Evolutionary conservation across 2,113 vertebrate species (phyloP), one percentile per base, ranked within the genome.

Genomic region (Saccopteryx bilineata): DNA sequence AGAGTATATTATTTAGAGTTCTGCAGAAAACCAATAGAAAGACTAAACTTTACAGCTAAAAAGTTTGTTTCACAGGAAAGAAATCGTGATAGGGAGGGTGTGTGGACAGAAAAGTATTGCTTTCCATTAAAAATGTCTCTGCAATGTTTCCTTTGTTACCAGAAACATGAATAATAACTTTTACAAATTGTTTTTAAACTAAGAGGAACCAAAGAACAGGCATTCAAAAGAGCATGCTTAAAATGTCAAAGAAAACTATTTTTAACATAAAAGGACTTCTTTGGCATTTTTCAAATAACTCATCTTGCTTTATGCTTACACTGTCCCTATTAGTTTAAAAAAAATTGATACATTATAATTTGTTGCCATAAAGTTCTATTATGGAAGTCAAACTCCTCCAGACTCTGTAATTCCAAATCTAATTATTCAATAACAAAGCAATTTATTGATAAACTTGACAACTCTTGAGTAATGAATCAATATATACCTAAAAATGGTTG

Each of bases 401-500:
- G 48, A 90, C 46, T 48, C 80, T 71, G n/a, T 46, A 95, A 93
- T 52, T 86, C 69, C 66, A 96, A 83, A 84, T 76, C 65, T 66
- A 61, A 93, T 81, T 94, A 96, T 66, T 96, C 60, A 87, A 39
- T 92, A 91, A 24, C 87, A 96, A 94, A 74, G 63, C 82, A 96
- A 95, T 94, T 96, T 98, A 80, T 72, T 92, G 90, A 93, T 96
- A 98, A 94, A 97, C 90, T 84, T 81, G 39, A 98, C 71, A 93
- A 85, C 50, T 90, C 78, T 76, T 76, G 89, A 95, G 69, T 92
- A 90, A 65, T 74, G 94, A 98, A 97, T 95, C 90, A 96, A 97
- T 95, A 90, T 61, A 91, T 96, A 97, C 96, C 97, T 93, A 96
- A 95, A 92, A 97, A 97, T 33, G 68, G 95, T 94, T 98, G 92